Base-by-base conservation (phyloP, 2,888 invertebrate species). In the Lutraria lutraria region DNA sequence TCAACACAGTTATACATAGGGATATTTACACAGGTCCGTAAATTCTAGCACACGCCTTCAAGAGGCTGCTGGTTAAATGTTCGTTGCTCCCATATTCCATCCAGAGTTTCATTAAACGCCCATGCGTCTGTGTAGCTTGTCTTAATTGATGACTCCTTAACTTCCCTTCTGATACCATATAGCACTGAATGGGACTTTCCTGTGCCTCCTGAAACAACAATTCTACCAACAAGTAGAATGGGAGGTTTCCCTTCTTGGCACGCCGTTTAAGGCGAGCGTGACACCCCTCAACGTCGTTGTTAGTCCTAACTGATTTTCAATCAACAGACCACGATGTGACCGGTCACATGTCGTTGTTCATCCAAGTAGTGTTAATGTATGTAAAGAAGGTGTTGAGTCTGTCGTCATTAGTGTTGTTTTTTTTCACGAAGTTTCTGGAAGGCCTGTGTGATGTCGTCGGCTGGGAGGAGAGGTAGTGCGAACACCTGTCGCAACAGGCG, bases 231-330 rank as follows among this genome's bases (percentile, higher is more conserved):
- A 68, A 25, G 6, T 68, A 68, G 25, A 68, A 25, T 4, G 68
- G n/a, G n/a, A n/a, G n/a, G n/a, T n/a, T n/a, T n/a, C n/a, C n/a
- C n/a, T n/a, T n/a, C n/a, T n/a, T n/a, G 68, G 25, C 68, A 29
- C 68, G 68, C 25, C n/a, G 4, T 4, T 68, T 68, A 15, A 68
- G 68, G 29, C 68, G 68, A 2, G 68, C 68, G 29, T 68, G 68
- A n/a, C 68, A 68, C 4, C 81, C 81, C 34, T 81, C 81, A 19
- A 43, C 52, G 25, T 81, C 81, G 34, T 81, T 81, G 53, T 81
- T 81, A 19, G 19, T 53, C 16, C 81, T 15, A 2, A 81, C 25
- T n/a, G 53, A 81, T n/a, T 53, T 4, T 19, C 81, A 52, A 25
- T n/a, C 52, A 1, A 81, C 81, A 12, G 79, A 79, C 43, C 79